Base-by-base conservation (phyloP, 2,888 invertebrate genomes). In the Drosophila limbata region DNA sequence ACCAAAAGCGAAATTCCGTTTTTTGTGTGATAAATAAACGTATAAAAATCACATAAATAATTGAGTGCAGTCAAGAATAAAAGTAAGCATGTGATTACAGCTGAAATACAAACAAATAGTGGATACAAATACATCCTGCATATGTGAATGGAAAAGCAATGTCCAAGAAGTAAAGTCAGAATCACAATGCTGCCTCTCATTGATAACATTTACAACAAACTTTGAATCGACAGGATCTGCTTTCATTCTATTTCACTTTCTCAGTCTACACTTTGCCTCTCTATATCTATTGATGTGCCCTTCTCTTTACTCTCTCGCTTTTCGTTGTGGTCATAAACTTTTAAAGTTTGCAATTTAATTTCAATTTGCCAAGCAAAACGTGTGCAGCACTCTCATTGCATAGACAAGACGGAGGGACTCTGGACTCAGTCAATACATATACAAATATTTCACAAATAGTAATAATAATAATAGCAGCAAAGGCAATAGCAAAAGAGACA, bases 341-440 rank as follows among this genome's bases (percentile, higher is more conserved):
- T 84, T 70, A 87, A 84, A 89, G 77, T 84, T 81, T 53, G 75
- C 84, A 87, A 85, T 89, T 85, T 89, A 89, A 89, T 85, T 85
- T 85, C 87, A 89, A 87, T 89, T 85, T 89, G 77, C 71, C 68
- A 44, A 40, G 65, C 47, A 48, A 19, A 74, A 74, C 78, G 80
- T 73, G 70, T 64, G 64, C 65, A 52, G n/a, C 17, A 45, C 48
- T 31, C 5, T 10, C 42, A 28, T 28, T 39, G 37, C 5, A 4
- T 3, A 10, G 37, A n/a, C 4, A 19, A 35, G 35, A 17, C 4
- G 21, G 15, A 15, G 31, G 45, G 11, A 35, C 19, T 19, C 11
- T 3, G 10, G 1, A 25, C 6, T 25, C 6, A 13, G 35, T 66
- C 62, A 61, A 62, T 51, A 59, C 8, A 50, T 61, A 53, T 25